Percentiles rank a stretch among this genome's conserved stretches.
phyloP scores from a whole-genome alignment of 2,888 invertebrate genomes.

The Conchocele bisecta region DNA sequence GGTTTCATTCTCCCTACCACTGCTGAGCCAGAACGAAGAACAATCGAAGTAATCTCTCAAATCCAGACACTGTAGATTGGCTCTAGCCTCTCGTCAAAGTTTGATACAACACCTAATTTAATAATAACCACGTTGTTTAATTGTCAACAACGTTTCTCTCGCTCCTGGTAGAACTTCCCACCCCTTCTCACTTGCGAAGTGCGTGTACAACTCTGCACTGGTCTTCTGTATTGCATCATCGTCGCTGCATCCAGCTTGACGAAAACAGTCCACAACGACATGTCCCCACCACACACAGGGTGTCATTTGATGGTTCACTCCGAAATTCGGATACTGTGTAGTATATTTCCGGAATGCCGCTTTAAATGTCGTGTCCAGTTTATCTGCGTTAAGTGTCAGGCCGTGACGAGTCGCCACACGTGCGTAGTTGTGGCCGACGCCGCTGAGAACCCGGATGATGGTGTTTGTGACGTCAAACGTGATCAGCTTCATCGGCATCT shows the following conservation, averaged over 20 bases:
- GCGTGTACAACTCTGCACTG: constrained; percentile 81
- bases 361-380: constrained; percentile 87
- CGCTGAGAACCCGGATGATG: constrained; percentile 88
- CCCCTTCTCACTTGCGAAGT: constrained; percentile 88
- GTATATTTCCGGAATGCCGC: constrained; percentile 87
- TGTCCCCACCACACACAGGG: constrained; percentile 91
- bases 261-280: constrained; percentile 88
- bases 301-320: constrained; percentile 88
- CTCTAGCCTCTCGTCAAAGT: constrained; percentile 92
- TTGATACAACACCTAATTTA: constrained; percentile 91
- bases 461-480: constrained; percentile 96
- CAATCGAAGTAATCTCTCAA: constrained; percentile 91
- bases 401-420: constrained; percentile 89
- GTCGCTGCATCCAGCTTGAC: constrained; percentile 79
- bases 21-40: constrained; percentile 91
- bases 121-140: constrained; percentile 63
- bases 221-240: constrained; percentile 65
- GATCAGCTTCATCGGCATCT: constrained; percentile 83
- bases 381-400: constrained; percentile 85
- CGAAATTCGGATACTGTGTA: constrained; percentile 91
- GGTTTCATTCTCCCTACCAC: constrained; percentile 90
- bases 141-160: constrained; percentile 46
- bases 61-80: constrained; percentile 87
- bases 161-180: constrained; percentile 86
- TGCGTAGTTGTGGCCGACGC: constrained; percentile 90